These are phyloP conservation scores for Orgyia antiqua DNA, from an alignment of 2,888 invertebrate species.

Conservation along the genomic window DNA sequence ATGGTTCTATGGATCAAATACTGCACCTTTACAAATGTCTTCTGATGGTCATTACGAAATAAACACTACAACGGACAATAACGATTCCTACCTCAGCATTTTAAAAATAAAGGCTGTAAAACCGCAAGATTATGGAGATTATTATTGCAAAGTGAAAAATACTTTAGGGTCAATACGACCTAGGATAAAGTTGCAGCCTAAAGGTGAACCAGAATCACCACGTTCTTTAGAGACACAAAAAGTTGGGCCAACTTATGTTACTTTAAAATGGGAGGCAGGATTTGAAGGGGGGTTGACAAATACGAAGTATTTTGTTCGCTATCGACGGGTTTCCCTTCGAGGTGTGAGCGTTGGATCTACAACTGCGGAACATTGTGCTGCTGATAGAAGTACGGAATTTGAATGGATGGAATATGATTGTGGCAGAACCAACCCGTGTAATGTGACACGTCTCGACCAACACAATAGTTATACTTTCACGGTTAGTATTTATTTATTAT, in stretches of 20 bases:
- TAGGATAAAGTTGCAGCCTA: constrained; percentile 88
- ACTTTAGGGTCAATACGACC: constrained; percentile 86
- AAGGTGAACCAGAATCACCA: constrained; percentile 92
- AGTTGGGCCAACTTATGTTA: constrained; percentile 87
- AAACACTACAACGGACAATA: constrained; percentile 87
- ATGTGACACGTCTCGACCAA: constrained; percentile 90
- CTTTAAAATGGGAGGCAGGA: constrained; percentile 91
- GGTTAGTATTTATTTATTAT: constrained; percentile 43
- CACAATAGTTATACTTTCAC: constrained; percentile 92
- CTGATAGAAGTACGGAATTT: constrained; percentile 60
- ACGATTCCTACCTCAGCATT: constrained; percentile 91
- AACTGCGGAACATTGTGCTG: constrained; percentile 46
- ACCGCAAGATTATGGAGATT: constrained; percentile 93
- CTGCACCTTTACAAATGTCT: constrained; percentile 85
- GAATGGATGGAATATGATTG: constrained; percentile 93
- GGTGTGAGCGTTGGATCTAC: constrained; percentile 74
- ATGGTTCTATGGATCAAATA: constrained; percentile 90
- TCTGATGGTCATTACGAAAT: constrained; percentile 93
- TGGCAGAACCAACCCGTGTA: constrained; percentile 91
- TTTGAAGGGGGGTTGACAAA: constrained; percentile 93
- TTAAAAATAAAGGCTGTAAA: constrained; percentile 85
- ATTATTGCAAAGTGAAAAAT: constrained; percentile 92
- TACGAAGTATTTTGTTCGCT: constrained; percentile 92
- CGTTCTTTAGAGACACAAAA: constrained; percentile 83
- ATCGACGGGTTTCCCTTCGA: constrained; percentile 80